These are phyloP conservation scores for Eurois occulta DNA, from an alignment of 2,888 invertebrate species.

Conservation along the genomic window DNA sequence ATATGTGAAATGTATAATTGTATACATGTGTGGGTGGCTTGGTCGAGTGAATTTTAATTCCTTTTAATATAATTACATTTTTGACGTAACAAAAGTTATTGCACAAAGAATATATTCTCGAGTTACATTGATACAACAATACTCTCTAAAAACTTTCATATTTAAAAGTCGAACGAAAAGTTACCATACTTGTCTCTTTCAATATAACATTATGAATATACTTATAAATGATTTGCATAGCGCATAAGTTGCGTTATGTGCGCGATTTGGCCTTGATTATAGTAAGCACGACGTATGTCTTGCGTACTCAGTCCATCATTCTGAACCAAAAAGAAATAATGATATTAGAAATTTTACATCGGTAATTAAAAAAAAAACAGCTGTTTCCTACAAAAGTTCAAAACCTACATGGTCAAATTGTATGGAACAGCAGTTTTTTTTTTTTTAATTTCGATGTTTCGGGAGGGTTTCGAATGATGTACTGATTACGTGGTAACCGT, in stretches of 20 bases:
- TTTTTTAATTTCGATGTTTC: no score
- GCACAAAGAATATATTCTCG: not conserved
- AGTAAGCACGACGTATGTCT: no score
- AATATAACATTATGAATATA: not conserved
- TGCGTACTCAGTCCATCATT: no score
- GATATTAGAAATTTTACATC: no score
- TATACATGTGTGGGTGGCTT: conserved; percentile 42
- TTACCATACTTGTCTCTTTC: not conserved
- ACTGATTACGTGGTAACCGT: no score
- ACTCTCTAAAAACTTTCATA: not conserved
- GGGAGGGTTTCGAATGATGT: no score
- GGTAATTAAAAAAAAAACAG: no score
- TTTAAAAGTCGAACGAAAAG: not conserved
- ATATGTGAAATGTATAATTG: conserved; percentile 40
- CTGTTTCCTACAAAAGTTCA: no score
- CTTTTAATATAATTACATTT: not conserved
- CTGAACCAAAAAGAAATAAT: no score
- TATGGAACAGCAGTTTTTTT: no score
- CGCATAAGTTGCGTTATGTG: not conserved
- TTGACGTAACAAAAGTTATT: not conserved
- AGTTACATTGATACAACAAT: not conserved
- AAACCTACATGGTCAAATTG: no score
- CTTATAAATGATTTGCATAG: not conserved
- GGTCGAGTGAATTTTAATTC: conserved; percentile 10
- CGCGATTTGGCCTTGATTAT: not conserved